Base-by-base conservation (phyloP, 2,113 vertebrate species). In the Martes martes region DNA sequence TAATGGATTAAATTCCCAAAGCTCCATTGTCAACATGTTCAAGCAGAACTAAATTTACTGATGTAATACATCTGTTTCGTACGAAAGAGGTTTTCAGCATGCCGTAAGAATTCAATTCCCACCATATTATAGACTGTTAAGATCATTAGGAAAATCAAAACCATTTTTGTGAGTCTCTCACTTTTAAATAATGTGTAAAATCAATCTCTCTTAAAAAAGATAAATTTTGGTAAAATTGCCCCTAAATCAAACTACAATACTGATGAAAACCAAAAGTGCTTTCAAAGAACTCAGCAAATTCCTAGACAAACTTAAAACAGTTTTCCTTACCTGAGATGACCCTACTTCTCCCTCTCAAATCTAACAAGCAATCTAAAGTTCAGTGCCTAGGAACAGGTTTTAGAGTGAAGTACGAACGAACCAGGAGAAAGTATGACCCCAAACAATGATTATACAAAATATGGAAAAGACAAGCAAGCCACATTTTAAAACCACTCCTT, bases 181-280 rank as follows among this genome's bases (percentile, higher is more conserved):
- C 45, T 96, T 97, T 80, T n/a, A 96, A 96, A 89, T 93, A 79
- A 4, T 81, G 7, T 65, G 93, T 73, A 95, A 92, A 89, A 89
- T 89, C 13, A 63, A 84, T 45, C n/a, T 94, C 26, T 92, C 65
- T 59, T 85, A 52, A 94, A 10, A 95, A 57, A 82, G 96, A 83
- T 36, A 1, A 95, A 91, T 61, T 71, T 55, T 73, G 31, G 89
- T 52, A 91, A 74, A 97, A 95, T 1, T 90, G n/a, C 3, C 89
- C 39, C 86, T 63, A 63, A 23, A 88, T 23, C 26, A 83, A 83
- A 96, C 47, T 91, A 52, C 36, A 92, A 96, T 92, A 81, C 28
- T 73, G 31, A 86, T 73, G 24, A 63, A 76, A 93, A 95, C 82
- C 4, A 59, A 52, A 96, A 78, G 11, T 47, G 87, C n/a, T 61